These are phyloP conservation scores for Hyposoter dolosus DNA, from an alignment of 2,888 invertebrate genomes.

Conservation along the genomic window DNA sequence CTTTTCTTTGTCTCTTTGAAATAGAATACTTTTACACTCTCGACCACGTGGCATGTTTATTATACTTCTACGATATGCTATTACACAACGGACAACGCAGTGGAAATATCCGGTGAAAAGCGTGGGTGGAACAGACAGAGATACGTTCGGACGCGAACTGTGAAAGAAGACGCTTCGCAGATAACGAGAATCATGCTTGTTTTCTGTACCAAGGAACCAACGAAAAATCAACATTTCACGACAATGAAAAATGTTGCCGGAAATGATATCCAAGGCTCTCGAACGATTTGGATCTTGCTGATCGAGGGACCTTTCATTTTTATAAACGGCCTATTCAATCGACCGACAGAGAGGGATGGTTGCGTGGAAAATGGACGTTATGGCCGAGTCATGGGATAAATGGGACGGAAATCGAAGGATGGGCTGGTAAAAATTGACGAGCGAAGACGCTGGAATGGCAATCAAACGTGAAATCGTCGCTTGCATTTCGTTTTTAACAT, in stretches of 20 bases:
- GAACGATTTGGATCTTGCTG: neutral
- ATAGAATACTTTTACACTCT: constrained; percentile 27
- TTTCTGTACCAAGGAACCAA: constrained; percentile 19
- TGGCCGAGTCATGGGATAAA: neutral
- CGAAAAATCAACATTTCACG: neutral
- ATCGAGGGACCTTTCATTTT: too few species aligned
- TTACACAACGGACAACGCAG: constrained; percentile 50
- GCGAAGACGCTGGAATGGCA: neutral
- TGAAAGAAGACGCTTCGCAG: constrained; percentile 40
- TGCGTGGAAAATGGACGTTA: too few species aligned
- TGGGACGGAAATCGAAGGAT: neutral
- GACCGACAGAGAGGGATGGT: too few species aligned
- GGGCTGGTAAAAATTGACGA: neutral
- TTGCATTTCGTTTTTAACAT: neutral
- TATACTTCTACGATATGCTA: constrained; percentile 32
- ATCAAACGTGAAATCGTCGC: neutral
- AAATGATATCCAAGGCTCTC: constrained; percentile 7
- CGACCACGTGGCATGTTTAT: constrained; percentile 27
- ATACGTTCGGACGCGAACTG: constrained; percentile 42
- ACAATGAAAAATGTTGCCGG: constrained; percentile 5
- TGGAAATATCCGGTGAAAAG: constrained; percentile 46
- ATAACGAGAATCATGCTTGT: constrained; percentile 37
- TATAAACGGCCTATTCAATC: too few species aligned
- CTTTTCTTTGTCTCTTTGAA: constrained; percentile 9
- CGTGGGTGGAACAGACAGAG: constrained; percentile 59